Conservation (phyloP, 1,140 invertebrate genomes). For the Acromyrmex heyeri region DNA sequence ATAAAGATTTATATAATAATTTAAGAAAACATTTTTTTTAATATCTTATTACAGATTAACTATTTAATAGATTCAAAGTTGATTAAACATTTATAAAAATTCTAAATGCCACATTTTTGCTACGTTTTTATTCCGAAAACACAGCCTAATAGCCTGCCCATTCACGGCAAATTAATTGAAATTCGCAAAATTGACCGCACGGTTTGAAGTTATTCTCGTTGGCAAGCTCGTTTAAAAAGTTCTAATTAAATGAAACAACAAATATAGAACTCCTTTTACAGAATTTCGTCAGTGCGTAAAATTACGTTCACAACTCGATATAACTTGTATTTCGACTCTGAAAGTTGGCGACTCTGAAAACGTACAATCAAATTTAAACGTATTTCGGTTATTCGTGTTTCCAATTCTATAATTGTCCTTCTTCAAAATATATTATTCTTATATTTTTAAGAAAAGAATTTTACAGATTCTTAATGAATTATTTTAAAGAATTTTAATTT, state of each 20-base stretch:
- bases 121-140: constrained; percentile 20
- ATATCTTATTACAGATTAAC: not conserved
- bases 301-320: constrained; percentile 40
- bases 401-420: not conserved
- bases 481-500: not conserved
- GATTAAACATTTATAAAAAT: not conserved
- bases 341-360: not conserved
- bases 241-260: constrained; percentile 54
- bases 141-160: constrained; percentile 6
- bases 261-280: constrained; percentile 32
- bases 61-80: not conserved
- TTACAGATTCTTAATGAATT: too few relatives aligned
- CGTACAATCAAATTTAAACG: constrained; percentile 19
- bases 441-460: not conserved
- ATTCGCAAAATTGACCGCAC: constrained; percentile 46
- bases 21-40: not conserved
- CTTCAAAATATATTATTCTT: not conserved
- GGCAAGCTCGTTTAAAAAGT: constrained; percentile 58
- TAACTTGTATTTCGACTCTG: constrained; percentile 1
- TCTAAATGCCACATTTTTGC: not conserved
- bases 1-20: too few relatives aligned
- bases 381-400: not conserved
- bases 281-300: constrained; percentile 48
- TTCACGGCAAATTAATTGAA: constrained; percentile 41
- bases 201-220: constrained; percentile 52